Percentiles rank a stretch among this genome's conserved stretches.
Evolutionary conservation across 1,140 invertebrate genomes (phyloP).

Genomic region (Oppia nitens): DNA sequence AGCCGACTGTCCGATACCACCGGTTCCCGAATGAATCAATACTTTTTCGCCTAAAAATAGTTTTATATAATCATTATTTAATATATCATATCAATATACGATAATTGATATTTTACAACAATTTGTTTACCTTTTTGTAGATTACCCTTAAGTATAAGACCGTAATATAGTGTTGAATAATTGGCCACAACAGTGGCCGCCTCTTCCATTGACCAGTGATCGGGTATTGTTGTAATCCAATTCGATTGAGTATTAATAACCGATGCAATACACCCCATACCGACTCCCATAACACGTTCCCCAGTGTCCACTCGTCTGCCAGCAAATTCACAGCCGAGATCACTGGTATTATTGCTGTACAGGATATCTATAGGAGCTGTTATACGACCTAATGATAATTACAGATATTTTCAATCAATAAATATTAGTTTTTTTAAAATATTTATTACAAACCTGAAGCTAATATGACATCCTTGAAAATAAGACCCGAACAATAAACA

Average conservation of each 20-base stretch:
- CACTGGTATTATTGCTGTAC: not conserved
- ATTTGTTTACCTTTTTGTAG: constrained; percentile 59
- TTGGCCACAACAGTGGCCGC: constrained; percentile 83
- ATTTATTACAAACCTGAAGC: constrained; percentile 88
- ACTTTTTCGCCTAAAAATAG: constrained; percentile 59
- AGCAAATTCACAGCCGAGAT: constrained; percentile 63
- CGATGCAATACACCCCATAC: constrained; percentile 71
- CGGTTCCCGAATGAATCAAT: constrained; percentile 86
- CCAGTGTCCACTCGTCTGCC: constrained; percentile 49
- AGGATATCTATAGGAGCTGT: not conserved
- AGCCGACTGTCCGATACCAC: constrained; percentile 85
- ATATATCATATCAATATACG: too few species aligned
- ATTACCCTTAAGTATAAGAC: constrained; percentile 51
- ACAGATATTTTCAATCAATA: not conserved
- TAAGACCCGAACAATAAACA: constrained; percentile 70
- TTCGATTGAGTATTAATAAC: constrained; percentile 59
- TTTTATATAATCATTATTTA: too few species aligned
- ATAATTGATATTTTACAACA: too few species aligned
- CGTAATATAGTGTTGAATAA: constrained; percentile 56
- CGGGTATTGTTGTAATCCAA: constrained; percentile 81
- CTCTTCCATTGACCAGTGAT: too few species aligned
- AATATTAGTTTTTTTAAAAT: too few species aligned
- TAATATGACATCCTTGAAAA: constrained; percentile 95
- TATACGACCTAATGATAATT: not conserved
- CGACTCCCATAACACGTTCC: constrained; percentile 79